Evolutionary conservation across 2,888 invertebrate genomes (phyloP), one percentile per base, ranked within the genome.

Genomic region (Gastracanthus pulcherrimus): DNA sequence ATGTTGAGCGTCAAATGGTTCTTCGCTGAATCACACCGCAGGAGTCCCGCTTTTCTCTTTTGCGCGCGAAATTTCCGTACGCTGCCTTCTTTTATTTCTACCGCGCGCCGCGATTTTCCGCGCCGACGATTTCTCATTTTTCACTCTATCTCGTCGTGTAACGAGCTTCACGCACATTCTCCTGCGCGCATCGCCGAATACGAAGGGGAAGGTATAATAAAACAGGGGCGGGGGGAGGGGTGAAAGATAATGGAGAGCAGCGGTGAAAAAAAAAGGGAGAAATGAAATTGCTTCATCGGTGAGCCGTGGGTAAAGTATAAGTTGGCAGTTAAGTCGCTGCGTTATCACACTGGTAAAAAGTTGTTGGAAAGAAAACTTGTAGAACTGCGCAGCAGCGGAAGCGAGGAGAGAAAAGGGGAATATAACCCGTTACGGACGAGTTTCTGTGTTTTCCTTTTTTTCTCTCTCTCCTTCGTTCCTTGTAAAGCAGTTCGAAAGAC

Each of bases 1-100:
- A 86, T 85, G 86, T 87, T 90, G 87, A 90, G 87, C 90, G 88
- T 91, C 87, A 87, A 86, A 83, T 85, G 81, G 86, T 85, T 84
- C 85, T 86, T 84, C 82, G 83, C 83, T 31, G 82, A 80, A 82
- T 86, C 85, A 82, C 85, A 83, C 78, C 82, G 81, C 75, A 80
- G 84, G 85, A 86, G 85, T 84, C 85, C 83, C 45, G 13, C 3
- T 16, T 16, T 26, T 23, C 3, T 26, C n/a, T n/a, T 0, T 36
- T 51, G 11, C 29, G 31, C 64, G 7, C 26, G n/a, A n/a, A n/a
- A n/a, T n/a, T 16, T 29, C 29, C 26, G 60, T 51, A 45, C 29
- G 6, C 19, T 29, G 67, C 13, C 69, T 51, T 60, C 29, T 69
- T 9, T 51, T 70, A 51, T 74, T 70, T 70, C 31, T 34, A n/a